These are phyloP conservation scores for Mohoua ochrocephala DNA, from an alignment of 2,113 vertebrate species.

Conservation along the genomic window DNA sequence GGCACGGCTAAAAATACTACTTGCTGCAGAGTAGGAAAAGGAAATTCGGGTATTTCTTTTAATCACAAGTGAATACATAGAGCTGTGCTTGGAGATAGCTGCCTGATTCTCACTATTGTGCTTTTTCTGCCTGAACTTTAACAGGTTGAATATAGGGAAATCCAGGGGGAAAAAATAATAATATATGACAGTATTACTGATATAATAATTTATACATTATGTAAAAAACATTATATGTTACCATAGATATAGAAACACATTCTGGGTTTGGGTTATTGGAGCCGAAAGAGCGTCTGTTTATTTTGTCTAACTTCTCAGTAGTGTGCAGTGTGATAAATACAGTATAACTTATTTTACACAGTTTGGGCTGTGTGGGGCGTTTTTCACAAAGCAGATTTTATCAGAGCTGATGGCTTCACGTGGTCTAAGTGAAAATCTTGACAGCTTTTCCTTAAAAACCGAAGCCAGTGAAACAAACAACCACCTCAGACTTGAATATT, in stretches of 20 bases:
- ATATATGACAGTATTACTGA: background rate
- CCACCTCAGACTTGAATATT: background rate
- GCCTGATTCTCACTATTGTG: background rate
- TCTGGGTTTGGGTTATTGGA: background rate
- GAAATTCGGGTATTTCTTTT: background rate
- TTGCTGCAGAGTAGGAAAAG: background rate
- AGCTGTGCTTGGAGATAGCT: background rate
- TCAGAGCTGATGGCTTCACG: background rate
- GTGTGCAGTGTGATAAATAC: background rate
- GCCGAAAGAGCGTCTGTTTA: background rate
- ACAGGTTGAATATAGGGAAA: background rate
- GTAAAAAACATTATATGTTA: background rate
- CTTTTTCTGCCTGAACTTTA: background rate
- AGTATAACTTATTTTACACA: background rate
- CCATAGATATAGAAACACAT: background rate
- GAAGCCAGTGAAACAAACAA: background rate
- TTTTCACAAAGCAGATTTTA: background rate
- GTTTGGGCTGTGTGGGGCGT: background rate
- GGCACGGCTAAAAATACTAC: background rate
- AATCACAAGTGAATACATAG: background rate
- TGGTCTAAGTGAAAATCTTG: background rate
- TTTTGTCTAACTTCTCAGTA: background rate
- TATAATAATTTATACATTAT: background rate
- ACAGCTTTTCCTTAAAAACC: background rate
- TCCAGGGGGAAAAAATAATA: background rate